phyloP scores from a whole-genome alignment of 2,888 invertebrate species.

The Eupithecia centaureata region DNA sequence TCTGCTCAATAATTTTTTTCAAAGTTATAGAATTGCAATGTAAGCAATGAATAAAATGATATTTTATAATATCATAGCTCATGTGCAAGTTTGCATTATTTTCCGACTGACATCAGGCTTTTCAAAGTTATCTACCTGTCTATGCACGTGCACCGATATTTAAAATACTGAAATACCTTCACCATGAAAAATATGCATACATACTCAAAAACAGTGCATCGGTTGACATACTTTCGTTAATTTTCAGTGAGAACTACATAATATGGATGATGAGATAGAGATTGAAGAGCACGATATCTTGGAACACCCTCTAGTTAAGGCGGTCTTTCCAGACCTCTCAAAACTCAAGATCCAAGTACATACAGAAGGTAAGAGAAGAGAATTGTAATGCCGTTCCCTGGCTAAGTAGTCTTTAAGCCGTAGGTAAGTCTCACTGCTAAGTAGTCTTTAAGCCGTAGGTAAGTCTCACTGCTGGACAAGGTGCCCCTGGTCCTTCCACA shows the following conservation, averaged over 20 bases:
- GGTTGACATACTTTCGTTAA: background rate
- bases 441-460: no score
- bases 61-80: background rate
- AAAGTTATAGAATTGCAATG: background rate
- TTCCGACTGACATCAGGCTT: background rate
- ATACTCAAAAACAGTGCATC: background rate
- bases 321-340: conserved; percentile 56
- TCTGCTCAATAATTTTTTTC: background rate
- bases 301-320: conserved; percentile 58
- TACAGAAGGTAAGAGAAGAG: conserved; percentile 45
- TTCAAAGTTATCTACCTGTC: background rate
- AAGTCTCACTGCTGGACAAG: no score
- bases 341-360: conserved; percentile 56
- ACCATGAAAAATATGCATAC: background rate
- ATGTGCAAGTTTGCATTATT: background rate
- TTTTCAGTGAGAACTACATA: background rate
- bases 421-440: no score
- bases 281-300: conserved; percentile 68
- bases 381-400: no score
- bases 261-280: conserved; percentile 71
- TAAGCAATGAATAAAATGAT: background rate
- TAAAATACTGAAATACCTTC: background rate
- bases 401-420: no score
- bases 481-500: no score
- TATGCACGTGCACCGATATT: conserved; percentile 2